Evolutionary conservation across 1,140 invertebrate genomes (phyloP), one percentile per base, ranked within the genome.

Genomic region (Xylocopa sonorina): DNA sequence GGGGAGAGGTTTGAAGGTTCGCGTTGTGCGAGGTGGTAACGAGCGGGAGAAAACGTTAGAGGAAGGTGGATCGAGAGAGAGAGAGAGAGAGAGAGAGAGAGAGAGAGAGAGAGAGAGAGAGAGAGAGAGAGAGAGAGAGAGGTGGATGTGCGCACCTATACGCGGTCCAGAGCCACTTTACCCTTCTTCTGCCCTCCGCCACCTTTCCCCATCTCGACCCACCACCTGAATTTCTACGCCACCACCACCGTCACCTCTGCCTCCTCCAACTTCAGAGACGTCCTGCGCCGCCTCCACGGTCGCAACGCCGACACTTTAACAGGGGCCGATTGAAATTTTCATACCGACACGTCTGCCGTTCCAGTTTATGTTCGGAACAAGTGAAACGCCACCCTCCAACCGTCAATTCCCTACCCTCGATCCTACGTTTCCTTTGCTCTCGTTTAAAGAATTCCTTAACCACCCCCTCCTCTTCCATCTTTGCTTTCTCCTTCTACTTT

Each of bases 261-360:
- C n/a, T 51, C 16, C 64, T 67, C 18, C 43, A 66, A 72, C 80
- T 82, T 63, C 71, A 10, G 48, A 64, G 51, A 71, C 69, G 58
- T n/a, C n/a, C n/a, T n/a, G 57, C 76, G 71, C 48, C 74, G 63
- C 55, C 63, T 66, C 68, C 27, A 63, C 64, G 46, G 60, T 80
- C 67, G 60, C 78, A 60, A 58, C 75, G 81, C 80, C 67, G 81
- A 86, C 82, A 85, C 87, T 84, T 87, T 55, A 71, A 62, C 72
- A 57, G 29, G 50, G 67, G 78, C 71, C 86, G 81, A 91, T 91
- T 91, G 90, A 91, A 91, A 90, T 89, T 92, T 92, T 90, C 90
- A 91, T 90, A 88, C 88, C 85, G 78, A 87, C 88, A 89, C 88
- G 89, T 91, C 83, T 87, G 81, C 80, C 89, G 80, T 86, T 83